These are phyloP conservation scores for Digitonthophagus gazella DNA, from an alignment of 2,888 invertebrate species.

Conservation along the genomic window DNA sequence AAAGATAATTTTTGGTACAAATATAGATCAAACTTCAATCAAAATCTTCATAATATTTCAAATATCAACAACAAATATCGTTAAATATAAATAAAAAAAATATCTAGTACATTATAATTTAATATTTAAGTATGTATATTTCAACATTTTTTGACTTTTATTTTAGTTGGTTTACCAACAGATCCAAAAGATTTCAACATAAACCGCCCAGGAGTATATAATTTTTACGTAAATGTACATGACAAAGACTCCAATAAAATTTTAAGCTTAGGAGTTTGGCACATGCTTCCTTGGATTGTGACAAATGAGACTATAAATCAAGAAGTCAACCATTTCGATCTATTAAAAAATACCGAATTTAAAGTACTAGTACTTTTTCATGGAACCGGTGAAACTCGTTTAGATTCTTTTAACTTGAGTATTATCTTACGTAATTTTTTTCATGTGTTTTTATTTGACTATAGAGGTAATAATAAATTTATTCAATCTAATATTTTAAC, in stretches of 20 bases:
- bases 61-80: too few relatives aligned
- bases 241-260: slow-evolving; percentile 37
- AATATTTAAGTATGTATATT: too few relatives aligned
- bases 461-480: slow-evolving; percentile 43
- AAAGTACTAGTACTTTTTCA: slow-evolving; percentile 47
- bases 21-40: too few relatives aligned
- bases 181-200: slow-evolving; percentile 10
- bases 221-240: slow-evolving; percentile 62
- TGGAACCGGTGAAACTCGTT: slow-evolving; percentile 47
- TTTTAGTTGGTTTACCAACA: slow-evolving; percentile 20
- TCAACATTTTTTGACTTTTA: background rate
- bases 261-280: slow-evolving; percentile 66
- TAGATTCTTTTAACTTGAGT: slow-evolving; percentile 63
- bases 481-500: background rate
- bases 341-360: slow-evolving; percentile 52
- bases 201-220: slow-evolving; percentile 55
- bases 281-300: slow-evolving; percentile 69
- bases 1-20: too few relatives aligned
- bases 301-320: slow-evolving; percentile 49
- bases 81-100: too few relatives aligned
- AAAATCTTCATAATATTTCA: too few relatives aligned
- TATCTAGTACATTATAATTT: too few relatives aligned
- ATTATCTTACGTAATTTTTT: slow-evolving; percentile 61
- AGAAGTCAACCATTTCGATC: slow-evolving; percentile 53
- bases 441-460: slow-evolving; percentile 48